Evolutionary conservation across 2,888 invertebrate genomes (phyloP).

Genomic region (Agelastica alni): DNA sequence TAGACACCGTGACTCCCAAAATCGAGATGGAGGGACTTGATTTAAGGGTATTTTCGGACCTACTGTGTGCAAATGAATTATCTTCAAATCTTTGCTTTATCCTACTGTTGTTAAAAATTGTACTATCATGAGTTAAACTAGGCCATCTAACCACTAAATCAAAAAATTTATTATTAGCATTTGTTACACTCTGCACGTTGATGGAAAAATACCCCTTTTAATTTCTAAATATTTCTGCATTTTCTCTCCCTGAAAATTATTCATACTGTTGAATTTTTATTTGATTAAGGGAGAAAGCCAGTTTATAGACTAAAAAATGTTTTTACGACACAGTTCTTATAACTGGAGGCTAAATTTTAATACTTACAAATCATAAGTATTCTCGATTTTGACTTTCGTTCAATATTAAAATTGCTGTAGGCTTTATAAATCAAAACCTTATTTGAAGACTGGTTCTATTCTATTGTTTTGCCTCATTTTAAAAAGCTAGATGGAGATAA

Average conservation of each 20-base stretch:
- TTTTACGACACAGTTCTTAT: not conserved
- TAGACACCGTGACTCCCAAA: too few species aligned
- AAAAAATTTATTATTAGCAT: conserved; percentile 35
- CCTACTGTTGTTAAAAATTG: conserved; percentile 39
- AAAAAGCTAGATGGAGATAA: too few species aligned
- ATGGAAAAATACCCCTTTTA: conserved; percentile 40
- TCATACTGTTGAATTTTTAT: conserved; percentile 9
- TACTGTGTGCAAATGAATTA: not conserved
- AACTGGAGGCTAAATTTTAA: conserved; percentile 11
- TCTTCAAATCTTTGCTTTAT: too few species aligned
- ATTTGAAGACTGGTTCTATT: too few species aligned
- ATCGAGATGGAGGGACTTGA: too few species aligned
- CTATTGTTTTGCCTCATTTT: too few species aligned
- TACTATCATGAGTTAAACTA: conserved; percentile 40
- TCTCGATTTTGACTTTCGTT: too few species aligned
- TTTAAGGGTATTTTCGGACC: too few species aligned
- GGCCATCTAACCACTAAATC: conserved; percentile 40
- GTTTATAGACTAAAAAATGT: not conserved
- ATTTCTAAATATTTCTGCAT: conserved; percentile 43
- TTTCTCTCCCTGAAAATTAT: conserved; percentile 30
- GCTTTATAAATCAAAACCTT: too few species aligned
- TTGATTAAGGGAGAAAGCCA: not conserved
- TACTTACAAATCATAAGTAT: too few species aligned
- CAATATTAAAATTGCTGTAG: too few species aligned
- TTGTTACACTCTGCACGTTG: conserved; percentile 41